These are phyloP conservation scores for Drosophila paramelanica DNA, from an alignment of 2,888 invertebrate genomes.

Conservation along the genomic window DNA sequence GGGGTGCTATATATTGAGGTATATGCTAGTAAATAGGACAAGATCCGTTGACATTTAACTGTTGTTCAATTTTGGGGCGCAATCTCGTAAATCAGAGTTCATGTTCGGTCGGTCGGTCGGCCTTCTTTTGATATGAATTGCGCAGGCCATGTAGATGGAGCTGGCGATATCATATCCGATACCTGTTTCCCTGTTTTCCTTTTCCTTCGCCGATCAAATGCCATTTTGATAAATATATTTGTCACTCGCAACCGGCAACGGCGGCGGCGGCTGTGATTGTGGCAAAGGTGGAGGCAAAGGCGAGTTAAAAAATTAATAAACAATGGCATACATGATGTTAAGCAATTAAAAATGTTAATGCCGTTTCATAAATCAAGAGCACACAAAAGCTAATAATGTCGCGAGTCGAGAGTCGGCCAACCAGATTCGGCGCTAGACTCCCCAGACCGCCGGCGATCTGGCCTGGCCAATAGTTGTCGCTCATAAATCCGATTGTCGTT, in stretches of 20 bases:
- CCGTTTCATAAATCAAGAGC: constrained; percentile 81
- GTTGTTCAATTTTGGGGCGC: constrained; percentile 36
- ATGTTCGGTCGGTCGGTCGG: constrained; percentile 42
- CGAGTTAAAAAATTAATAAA: constrained; percentile 81
- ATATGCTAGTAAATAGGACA: constrained; percentile 3
- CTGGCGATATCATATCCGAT: constrained; percentile 51
- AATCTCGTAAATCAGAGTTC: constrained; percentile 58
- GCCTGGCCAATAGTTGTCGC: constrained; percentile 76
- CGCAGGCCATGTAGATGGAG: constrained; percentile 56
- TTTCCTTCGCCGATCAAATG: constrained; percentile 33
- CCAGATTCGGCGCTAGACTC: constrained; percentile 63
- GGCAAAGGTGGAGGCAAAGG: constrained; percentile 31
- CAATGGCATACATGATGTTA: constrained; percentile 82
- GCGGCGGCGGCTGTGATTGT: constrained; percentile 30
- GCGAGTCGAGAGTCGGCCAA: constrained; percentile 48
- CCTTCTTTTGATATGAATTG: constrained; percentile 56
- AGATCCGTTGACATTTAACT: constrained; percentile 41
- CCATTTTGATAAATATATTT: constrained; percentile 81
- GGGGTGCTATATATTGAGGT: constrained; percentile 41
- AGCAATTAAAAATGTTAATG: constrained; percentile 84
- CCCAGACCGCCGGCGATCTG: constrained; percentile 29
- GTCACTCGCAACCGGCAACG: constrained; percentile 48
- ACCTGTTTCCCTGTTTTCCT: constrained; percentile 53
- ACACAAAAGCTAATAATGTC: constrained; percentile 44
- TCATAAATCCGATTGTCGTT: constrained; percentile 74